A percentile compares a stretch with the other conserved stretches of the same genome.
Conservation (phyloP, 1,140 invertebrate species). For the Drosophila burlai region DNA sequence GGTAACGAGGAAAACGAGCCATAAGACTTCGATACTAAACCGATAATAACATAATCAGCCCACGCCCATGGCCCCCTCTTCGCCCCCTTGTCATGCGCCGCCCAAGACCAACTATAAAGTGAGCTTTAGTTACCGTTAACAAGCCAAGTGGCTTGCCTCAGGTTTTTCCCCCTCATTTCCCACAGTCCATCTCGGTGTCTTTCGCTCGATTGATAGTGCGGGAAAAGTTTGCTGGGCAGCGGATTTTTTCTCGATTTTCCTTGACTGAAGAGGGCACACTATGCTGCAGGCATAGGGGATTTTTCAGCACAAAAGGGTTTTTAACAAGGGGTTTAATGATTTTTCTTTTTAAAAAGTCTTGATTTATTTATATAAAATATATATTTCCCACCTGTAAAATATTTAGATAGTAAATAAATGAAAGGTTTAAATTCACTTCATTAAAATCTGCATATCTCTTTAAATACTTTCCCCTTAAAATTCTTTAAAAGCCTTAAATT, state of each 20-base stretch:
- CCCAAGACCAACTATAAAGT: slow-evolving; percentile 45
- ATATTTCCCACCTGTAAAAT: not conserved
- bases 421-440: not conserved
- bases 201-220: slow-evolving; percentile 39
- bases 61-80: not conserved
- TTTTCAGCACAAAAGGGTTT: not conserved
- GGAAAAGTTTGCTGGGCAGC: slow-evolving; percentile 35
- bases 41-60: slow-evolving; percentile 80
- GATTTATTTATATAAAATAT: not conserved
- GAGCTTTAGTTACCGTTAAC: slow-evolving; percentile 75
- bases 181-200: slow-evolving; percentile 7
- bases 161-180: slow-evolving; percentile 27
- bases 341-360: not conserved
- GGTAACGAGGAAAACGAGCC: slow-evolving; percentile 49
- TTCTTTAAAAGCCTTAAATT: not conserved
- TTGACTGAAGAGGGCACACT: slow-evolving; percentile 4
- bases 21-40: slow-evolving; percentile 75
- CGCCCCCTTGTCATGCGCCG: not conserved
- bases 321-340: not conserved
- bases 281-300: not conserved
- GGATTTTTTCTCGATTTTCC: slow-evolving; percentile 14
- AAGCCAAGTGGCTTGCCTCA: slow-evolving; percentile 55
- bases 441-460: not conserved
- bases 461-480: not conserved
- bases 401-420: not conserved